Conservation (phyloP, 64 coral and sea anemone species). For the Montipora sp. region DNA sequence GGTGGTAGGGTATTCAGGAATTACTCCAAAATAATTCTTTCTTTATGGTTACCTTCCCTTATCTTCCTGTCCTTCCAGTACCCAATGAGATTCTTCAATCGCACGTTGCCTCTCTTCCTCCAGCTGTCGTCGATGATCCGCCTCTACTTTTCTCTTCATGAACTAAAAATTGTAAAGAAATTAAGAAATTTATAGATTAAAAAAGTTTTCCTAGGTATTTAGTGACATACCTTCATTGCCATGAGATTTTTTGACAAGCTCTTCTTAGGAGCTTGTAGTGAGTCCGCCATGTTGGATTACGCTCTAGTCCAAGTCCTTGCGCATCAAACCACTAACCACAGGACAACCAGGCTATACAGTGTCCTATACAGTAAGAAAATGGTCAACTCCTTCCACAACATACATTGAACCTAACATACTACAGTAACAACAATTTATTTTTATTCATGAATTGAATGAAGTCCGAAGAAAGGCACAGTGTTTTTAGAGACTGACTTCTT, state of each 20-base stretch:
- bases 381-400: no score
- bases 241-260: slow-evolving; percentile 85
- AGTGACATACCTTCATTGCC: slow-evolving; percentile 77
- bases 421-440: no score
- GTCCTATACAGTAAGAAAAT: no score
- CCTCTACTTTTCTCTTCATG: slow-evolving; percentile 79
- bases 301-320: not conserved
- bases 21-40: not conserved
- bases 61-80: slow-evolving; percentile 27
- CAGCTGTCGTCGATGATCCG: slow-evolving; percentile 73
- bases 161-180: slow-evolving; percentile 48
- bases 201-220: not conserved
- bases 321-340: not conserved
- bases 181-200: not conserved
- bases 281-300: slow-evolving; percentile 63
- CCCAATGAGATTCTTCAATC: slow-evolving; percentile 84
- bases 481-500: no score
- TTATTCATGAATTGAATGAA: no score
- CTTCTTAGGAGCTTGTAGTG: slow-evolving; percentile 15
- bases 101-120: slow-evolving; percentile 72
- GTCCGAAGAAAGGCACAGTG: no score
- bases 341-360: not conserved
- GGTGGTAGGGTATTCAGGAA: not conserved
- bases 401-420: no score
- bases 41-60: slow-evolving; percentile 49